Base-by-base conservation (phyloP, 1,140 invertebrate genomes). In the Eriocheir sinensis region DNA sequence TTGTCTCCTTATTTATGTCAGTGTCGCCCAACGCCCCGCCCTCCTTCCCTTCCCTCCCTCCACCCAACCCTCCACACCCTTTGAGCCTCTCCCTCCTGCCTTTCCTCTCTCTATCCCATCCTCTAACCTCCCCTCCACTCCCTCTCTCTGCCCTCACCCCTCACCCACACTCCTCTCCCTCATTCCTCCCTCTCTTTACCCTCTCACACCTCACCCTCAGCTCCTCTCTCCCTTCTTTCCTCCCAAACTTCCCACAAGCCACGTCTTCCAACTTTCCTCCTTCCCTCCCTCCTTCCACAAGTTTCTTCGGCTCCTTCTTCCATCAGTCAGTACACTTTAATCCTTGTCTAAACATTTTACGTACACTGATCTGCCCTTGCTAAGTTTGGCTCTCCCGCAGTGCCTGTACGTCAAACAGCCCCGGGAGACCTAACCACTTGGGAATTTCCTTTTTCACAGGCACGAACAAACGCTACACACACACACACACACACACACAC, bases 1-100 rank as follows among this genome's bases (percentile, higher is more conserved):
- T 81, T 92, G 60, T 83, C 91, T 72, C 91, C 79, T 40, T 81
- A 38, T 92, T 81, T 83, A 79, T 83, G 34, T 81, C 17, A 80
- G 38, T 83, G 60, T 92, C 80, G 36, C 30, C 34, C 81, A 41
- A 9, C 80, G 40, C 81, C 41, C 27, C 79, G 2, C 40, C 38
- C 91, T 30, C 40, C 91, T 85, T 85, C 38, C 15, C 79, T 30
- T 36, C 53, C 79, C 41, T 30, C 38, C 34, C 41, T 32, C 40
- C 36, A 32, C 81, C 80, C 60, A 30, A 32, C 34, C 30, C 44
- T 44, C n/a, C 48, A 40, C 34, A n/a, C 12, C 89, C 44, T 53
- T 53, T 30, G 3, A 30, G 30, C 4, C n/a, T n/a, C n/a, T 32
- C 32, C 32, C 83, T 12, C 9, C 15, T 85, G 12, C 34, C 32